These are phyloP conservation scores for Piscicola geometra DNA, from an alignment of 2,888 invertebrate species.

Conservation along the genomic window DNA sequence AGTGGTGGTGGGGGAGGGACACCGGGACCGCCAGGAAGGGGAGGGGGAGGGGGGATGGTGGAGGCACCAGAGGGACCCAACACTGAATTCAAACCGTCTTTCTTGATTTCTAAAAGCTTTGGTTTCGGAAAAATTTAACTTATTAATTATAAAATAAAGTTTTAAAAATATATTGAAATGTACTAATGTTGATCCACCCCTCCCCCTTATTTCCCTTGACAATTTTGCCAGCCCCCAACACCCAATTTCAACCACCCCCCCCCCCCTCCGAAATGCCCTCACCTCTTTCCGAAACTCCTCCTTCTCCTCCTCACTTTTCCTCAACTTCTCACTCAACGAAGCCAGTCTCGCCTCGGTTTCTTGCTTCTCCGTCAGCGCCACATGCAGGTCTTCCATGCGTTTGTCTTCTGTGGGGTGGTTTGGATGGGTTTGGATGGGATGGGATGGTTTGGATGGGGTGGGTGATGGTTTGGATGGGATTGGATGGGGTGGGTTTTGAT, in stretches of 20 bases:
- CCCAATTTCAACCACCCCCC: not conserved
- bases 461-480: too few species aligned
- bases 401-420: not conserved
- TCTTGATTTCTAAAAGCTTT: not conserved
- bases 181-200: too few species aligned
- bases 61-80: slow-evolving; percentile 52
- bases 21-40: slow-evolving; percentile 49
- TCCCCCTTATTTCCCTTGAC: too few species aligned
- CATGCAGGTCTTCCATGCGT: slow-evolving; percentile 74
- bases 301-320: slow-evolving; percentile 59
- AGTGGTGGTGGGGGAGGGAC: slow-evolving; percentile 54
- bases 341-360: slow-evolving; percentile 86
- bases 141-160: too few species aligned
- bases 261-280: not conserved
- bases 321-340: slow-evolving; percentile 71
- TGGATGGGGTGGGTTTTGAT: too few species aligned
- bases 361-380: slow-evolving; percentile 80
- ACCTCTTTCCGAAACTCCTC: slow-evolving; percentile 54
- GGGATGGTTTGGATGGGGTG: too few species aligned
- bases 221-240: too few species aligned
- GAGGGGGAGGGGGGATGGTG: slow-evolving; percentile 51
- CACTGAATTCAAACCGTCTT: not conserved
- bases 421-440: too few species aligned
- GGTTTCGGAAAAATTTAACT: too few species aligned
- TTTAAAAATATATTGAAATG: too few species aligned